Percentiles rank a stretch among this genome's conserved stretches.
Evolutionary conservation across 2,888 invertebrate genomes (phyloP).

Genomic region (Mayetiola destructor): DNA sequence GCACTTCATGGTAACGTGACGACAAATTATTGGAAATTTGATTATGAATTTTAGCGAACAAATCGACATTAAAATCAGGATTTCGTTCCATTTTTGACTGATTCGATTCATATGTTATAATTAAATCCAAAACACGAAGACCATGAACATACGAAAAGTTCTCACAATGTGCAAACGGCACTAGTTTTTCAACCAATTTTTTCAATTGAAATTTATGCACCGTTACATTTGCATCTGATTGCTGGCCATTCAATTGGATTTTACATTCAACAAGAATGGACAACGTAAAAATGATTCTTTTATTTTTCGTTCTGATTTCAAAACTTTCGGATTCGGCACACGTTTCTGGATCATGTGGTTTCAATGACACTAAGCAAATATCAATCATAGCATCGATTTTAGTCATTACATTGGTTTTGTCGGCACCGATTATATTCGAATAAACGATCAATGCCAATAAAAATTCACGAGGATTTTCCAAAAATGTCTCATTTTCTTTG

Average conservation of each 20-base stretch:
- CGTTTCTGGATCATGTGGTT: constrained; percentile 21
- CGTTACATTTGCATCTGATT: neutral
- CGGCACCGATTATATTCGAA: constrained; percentile 24
- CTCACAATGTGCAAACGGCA: constrained; percentile 32
- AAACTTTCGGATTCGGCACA: neutral
- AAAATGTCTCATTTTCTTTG: constrained; percentile 28
- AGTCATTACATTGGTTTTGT: neutral
- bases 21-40: constrained; percentile 46
- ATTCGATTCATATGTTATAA: constrained; percentile 35
- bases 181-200: constrained; percentile 33
- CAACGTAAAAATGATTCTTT: constrained; percentile 38
- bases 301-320: constrained; percentile 15
- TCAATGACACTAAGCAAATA: constrained; percentile 27
- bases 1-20: constrained; percentile 52
- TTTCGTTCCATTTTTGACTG: constrained; percentile 23
- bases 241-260: constrained; percentile 38
- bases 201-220: constrained; percentile 23
- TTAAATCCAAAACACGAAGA: constrained; percentile 42
- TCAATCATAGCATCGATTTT: constrained; percentile 26
- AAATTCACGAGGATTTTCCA: constrained; percentile 30
- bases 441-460: constrained; percentile 25
- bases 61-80: constrained; percentile 29
- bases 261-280: constrained; percentile 44
- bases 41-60: constrained; percentile 38
- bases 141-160: constrained; percentile 37